Base-by-base conservation (phyloP, 2,797 vertebrate species). In the Phyllotis vaccarum region DNA sequence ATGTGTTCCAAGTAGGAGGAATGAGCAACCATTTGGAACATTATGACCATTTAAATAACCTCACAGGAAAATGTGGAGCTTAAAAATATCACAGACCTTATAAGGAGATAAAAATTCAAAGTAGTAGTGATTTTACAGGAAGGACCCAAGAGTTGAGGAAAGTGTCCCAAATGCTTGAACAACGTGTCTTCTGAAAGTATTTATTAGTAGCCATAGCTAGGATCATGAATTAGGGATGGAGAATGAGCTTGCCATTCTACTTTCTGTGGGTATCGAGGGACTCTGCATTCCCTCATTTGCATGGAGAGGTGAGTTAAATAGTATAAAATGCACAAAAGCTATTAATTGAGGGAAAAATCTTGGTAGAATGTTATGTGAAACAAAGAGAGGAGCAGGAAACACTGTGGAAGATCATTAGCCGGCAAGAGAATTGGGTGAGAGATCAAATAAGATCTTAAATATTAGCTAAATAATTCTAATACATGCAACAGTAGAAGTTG, bases 281-380 rank as follows among this genome's bases (percentile, higher is more conserved):
- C 62, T 86, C 90, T 89, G 22, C 17, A 72, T 74, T 93, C 24
- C 60, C 14, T 90, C 5, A 86, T 54, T 92, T 95, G 72, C 31
- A 27, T 80, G 34, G 56, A 95, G 54, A 94, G n/a, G 21, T 2
- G 94, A 93, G 89, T 76, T 66, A 93, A 86, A 76, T 5, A 27
- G 21, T n/a, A 82, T 58, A 17, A 49, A 60, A 3, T 95, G 86
- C 93, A 4, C 62, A 83, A 19, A 95, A 94, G 43, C 0, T 86
- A 17, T 93, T 62, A 93, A 62, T 43, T 72, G 66, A 80, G 74
- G 62, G 21, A 94, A 94, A 96, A 91, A 76, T 58, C 29, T n/a
- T 70, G 68, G 12, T 89, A 68, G 2, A 80, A 93, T 89, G 1
- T 83, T 13, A 37, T 91, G 34, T 4, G 1, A 34, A 95, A 37